Evolutionary conservation across 2,797 vertebrate species (phyloP), one percentile per base, ranked within the genome.

Genomic region (Thaleichthys pacificus): DNA sequence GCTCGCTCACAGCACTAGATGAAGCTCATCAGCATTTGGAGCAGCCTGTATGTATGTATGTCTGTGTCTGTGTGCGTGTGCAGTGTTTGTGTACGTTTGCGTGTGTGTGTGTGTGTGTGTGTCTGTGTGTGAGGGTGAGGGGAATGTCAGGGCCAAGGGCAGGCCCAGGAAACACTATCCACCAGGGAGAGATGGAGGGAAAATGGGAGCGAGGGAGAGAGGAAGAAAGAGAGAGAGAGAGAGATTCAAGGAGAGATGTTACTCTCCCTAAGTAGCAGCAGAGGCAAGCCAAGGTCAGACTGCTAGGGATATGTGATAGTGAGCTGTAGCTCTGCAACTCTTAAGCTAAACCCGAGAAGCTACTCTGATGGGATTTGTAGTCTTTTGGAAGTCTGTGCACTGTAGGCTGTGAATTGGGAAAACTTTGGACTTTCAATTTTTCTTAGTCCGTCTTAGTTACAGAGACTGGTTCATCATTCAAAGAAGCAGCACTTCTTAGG

Each of bases 141-240:
- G 85, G 74, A 81, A 90, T 82, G 88, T 92, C 87, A 90, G 80
- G 85, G 84, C 84, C 90, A 92, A 92, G 91, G 90, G 85, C 91
- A 89, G 82, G 90, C 84, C 72, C 32, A 51, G 87, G 80, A 85
- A 88, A 89, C 79, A 90, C 89, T 90, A 76, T 89, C 89, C 89
- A 89, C 88, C 86, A 83, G 87, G 87, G 85, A 86, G 76, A 86
- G 85, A 80, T 81, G 72, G 76, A 80, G 57, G 64, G 57, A 67
- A 61, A 75, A 77, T 61, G 82, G 82, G 83, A 80, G 70, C 84
- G 84, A 71, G 70, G 86, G 84, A 72, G 75, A 65, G 66, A 64
- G 82, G 61, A 54, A 66, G 21, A 85, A 61, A 32, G 61, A 0
- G 11, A 56, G 4, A n/a, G n/a, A 74, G 63, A 75, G 4, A 74